Evolutionary conservation across 1,140 invertebrate species (phyloP), one percentile per base, ranked within the genome.

Genomic region (Dreissena polymorpha): DNA sequence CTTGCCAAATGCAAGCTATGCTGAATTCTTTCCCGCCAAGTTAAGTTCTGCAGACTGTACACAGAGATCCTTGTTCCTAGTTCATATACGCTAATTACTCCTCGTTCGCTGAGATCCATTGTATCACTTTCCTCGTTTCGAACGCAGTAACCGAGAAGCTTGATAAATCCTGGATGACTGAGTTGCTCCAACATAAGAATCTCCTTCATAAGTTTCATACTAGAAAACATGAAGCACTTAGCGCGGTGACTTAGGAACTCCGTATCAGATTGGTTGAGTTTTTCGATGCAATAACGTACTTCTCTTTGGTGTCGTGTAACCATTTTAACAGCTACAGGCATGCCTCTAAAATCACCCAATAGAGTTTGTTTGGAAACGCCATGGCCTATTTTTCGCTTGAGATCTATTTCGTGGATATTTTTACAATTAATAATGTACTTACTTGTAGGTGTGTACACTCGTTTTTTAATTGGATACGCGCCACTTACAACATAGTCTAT

Each of bases 161-260:
- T 76, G 27, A 89, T 86, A 25, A 92, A 86, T 64, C 90, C 89
- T 23, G 86, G 89, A 68, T 92, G 91, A 27, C 83, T 69, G 12
- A 92, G 79, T 86, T 92, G 90, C 71, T 89, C 85, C 21, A 89
- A 81, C n/a, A 92, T 68, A n/a, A 92, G 76, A 67, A 92, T 90
- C 83, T 92, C 91, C 72, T 92, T 92, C 91, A 92, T 91, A 29
- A 92, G 85, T 77, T 91, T 92, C 86, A 90, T 90, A n/a, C 89
- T 91, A 16, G 91, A 85, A 18, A 87, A 88, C 5, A 88, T 82
- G 74, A 89, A 92, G 65, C 91, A 92, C 29, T 70, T 84, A 0
- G 78, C 75, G 18, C 85, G 65, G 21, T 67, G 55, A 7, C 53
- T 50, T n/a, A 70, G 53, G 23, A 55, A 53, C 18, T 53, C 75